These are phyloP conservation scores for Tetrao urogallus DNA, from an alignment of 2,113 vertebrate species.

Conservation along the genomic window DNA sequence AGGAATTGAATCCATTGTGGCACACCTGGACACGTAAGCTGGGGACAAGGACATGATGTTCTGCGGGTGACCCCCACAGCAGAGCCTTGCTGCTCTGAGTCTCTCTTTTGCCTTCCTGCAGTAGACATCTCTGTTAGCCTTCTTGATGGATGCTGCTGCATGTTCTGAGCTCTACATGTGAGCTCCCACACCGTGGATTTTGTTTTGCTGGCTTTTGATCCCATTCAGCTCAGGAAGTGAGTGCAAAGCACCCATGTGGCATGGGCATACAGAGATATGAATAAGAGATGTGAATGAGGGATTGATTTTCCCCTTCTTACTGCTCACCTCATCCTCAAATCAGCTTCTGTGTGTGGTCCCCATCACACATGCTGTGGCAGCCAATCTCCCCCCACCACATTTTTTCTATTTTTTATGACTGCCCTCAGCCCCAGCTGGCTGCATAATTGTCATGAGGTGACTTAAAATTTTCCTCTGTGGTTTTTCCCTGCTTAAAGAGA, in stretches of 20 bases:
- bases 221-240: neutral
- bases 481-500: neutral
- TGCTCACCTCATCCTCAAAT: neutral
- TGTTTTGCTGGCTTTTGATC: neutral
- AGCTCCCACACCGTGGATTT: neutral
- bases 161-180: neutral
- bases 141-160: fast-evolving
- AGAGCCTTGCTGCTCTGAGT: neutral
- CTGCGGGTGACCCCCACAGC: neutral
- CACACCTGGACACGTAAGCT: fast-evolving
- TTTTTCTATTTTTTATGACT: neutral
- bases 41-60: neutral
- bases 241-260: fast-evolving
- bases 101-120: neutral
- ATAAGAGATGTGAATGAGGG: neutral
- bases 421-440: neutral
- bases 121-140: neutral
- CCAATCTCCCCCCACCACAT: fast-evolving
- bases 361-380: neutral
- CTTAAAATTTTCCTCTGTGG: neutral
- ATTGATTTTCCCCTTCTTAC: neutral
- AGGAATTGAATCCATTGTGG: neutral
- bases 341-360: neutral
- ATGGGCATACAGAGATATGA: neutral
- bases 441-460: neutral